A percentile compares a stretch with the other conserved stretches of the same genome.
phyloP scores from a whole-genome alignment of 2,888 invertebrate genomes.

The Lasioglossum malachurum region DNA sequence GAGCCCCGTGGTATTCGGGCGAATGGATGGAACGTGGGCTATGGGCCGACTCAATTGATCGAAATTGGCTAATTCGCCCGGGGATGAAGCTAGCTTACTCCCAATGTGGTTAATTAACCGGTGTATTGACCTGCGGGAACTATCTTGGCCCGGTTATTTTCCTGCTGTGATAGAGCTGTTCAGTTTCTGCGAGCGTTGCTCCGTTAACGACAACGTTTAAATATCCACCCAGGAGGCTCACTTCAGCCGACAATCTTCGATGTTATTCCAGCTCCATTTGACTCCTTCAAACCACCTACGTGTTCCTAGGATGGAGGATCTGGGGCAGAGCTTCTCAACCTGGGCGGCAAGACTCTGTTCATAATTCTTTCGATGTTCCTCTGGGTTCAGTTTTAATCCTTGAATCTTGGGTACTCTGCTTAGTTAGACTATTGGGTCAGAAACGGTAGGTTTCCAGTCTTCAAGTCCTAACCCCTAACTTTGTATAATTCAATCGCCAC shows the following conservation, averaged over 20 bases:
- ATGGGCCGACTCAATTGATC: conserved; percentile 64
- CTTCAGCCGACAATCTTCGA: background rate
- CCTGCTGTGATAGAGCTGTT: no score
- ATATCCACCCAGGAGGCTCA: background rate
- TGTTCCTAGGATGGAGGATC: background rate
- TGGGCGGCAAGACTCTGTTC: background rate
- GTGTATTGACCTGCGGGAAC: conserved; percentile 38
- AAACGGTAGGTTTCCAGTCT: background rate
- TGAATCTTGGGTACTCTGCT: background rate
- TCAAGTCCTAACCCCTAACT: background rate
- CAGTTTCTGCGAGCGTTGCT: background rate
- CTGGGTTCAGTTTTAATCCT: background rate
- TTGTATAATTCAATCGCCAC: background rate
- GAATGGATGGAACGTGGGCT: conserved; percentile 38
- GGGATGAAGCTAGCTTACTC: conserved; percentile 56
- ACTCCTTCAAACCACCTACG: conserved; percentile 1
- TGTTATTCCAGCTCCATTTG: background rate
- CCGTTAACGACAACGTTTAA: background rate
- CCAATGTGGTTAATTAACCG: conserved; percentile 58
- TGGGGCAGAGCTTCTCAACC: background rate
- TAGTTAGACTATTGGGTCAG: background rate
- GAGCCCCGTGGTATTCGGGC: conserved; percentile 16
- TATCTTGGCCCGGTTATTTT: conserved; percentile 2
- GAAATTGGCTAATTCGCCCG: conserved; percentile 69
- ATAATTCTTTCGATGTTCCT: background rate